Conservation (phyloP, 2,888 invertebrate species). For the Endotricha flammealis region DNA sequence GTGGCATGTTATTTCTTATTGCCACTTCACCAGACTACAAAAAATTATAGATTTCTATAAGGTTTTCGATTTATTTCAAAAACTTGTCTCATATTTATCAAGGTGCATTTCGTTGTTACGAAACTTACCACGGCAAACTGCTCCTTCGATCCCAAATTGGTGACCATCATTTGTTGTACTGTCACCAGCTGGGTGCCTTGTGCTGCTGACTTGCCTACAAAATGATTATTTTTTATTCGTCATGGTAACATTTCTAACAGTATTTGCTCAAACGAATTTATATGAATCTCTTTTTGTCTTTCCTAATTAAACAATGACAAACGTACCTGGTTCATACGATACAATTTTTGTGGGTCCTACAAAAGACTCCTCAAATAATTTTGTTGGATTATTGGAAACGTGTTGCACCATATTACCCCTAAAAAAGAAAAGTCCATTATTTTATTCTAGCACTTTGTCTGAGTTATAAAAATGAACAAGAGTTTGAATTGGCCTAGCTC, state of each 20-base stretch:
- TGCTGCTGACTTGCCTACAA: constrained; percentile 31
- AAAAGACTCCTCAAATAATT: constrained; percentile 87
- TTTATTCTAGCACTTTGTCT: no score
- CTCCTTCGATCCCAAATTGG: constrained; percentile 88
- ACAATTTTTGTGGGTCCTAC: constrained; percentile 95
- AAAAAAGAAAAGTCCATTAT: constrained; percentile 34
- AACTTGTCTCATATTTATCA: no score
- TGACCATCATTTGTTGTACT: constrained; percentile 80
- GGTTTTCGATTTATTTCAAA: no score
- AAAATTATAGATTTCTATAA: neutral
- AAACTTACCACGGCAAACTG: constrained; percentile 89
- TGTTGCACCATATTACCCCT: constrained; percentile 90
- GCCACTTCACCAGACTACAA: constrained; percentile 38
- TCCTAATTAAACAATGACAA: neutral
- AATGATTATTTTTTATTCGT: neutral
- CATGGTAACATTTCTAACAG: no score
- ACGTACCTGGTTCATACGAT: constrained; percentile 85
- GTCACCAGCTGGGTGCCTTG: constrained; percentile 51
- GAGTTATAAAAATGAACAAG: no score
- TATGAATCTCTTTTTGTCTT: no score
- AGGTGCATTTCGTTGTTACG: no score
- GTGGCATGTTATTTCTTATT: constrained; percentile 58
- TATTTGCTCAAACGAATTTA: no score
- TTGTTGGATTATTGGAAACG: constrained; percentile 83
- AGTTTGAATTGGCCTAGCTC: no score